Evolutionary conservation across 2,888 invertebrate genomes (phyloP), one percentile per base, ranked within the genome.

Genomic region (Bellardia pandia): DNA sequence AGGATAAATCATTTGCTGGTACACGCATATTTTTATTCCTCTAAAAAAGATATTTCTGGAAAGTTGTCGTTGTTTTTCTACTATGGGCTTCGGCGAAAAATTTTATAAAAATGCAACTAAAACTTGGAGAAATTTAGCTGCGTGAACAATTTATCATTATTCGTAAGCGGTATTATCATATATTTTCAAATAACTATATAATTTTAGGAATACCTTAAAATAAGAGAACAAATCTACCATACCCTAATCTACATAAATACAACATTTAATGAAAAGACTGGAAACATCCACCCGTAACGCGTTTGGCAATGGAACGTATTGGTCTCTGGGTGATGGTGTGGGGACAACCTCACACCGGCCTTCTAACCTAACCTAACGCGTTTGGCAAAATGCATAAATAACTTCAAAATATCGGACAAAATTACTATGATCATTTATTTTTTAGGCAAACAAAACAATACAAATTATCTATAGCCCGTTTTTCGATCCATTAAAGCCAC

Each of bases 161-260:
- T 23, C 48, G 76, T 83, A 83, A 83, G 77, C 71, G 14, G 16
- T 48, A 45, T 64, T 58, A 53, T 37, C 16, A 68, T 13, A 75
- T 48, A 42, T 56, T 40, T 83, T 45, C 16, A 53, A 77, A 64
- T 83, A 83, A 83, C 62, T 58, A 45, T 83, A 37, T 71, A 77
- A 71, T 83, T 83, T 69, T 82, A 82, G 82, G 76, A 48, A 75
- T 5, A 13, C 14, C 2, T 51, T n/a, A 33, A 5, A 33, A 33
- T n/a, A 51, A 14, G 14, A 14, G 3, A 51, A 51, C 9, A n/a
- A 51, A 51, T 51, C n/a, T 40, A 37, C 8, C 40, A 23, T 60
- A 30, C n/a, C 9, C 6, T 7, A 33, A 37, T 16, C 23, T 30
- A 7, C 8, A 30, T 6, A 58, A 11, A 3, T 30, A 3, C 8